Evolutionary conservation across 2,113 vertebrate species (phyloP).

Genomic region (Galemys pyrenaicus): DNA sequence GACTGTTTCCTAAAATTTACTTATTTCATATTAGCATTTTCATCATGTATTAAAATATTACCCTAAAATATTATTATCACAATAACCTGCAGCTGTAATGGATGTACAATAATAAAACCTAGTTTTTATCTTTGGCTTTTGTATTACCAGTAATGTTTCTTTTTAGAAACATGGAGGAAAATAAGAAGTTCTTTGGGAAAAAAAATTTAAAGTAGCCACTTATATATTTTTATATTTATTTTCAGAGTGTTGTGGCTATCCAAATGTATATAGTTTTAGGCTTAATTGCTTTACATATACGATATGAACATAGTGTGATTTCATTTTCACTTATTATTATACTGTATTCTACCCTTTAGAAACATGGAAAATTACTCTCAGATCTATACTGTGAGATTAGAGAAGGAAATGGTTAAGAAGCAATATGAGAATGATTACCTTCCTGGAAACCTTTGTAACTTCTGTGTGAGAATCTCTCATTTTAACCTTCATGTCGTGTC

Average conservation of each 20-base stretch:
- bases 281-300: slow-evolving; percentile 54
- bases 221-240: slow-evolving; percentile 67
- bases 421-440: slow-evolving; percentile 63
- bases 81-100: background rate
- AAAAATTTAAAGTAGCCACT: background rate
- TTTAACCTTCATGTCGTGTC: slow-evolving; percentile 69
- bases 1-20: slow-evolving; percentile 5
- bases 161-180: background rate
- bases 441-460: slow-evolving; percentile 55
- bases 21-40: slow-evolving; percentile 28
- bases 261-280: background rate
- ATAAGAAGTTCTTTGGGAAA: slow-evolving; percentile 32
- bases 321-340: slow-evolving; percentile 50
- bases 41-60: background rate
- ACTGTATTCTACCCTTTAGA: slow-evolving; percentile 29
- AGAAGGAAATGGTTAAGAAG: slow-evolving; percentile 62
- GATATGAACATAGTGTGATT: slow-evolving; percentile 36
- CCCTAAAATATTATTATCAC: background rate
- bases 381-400: slow-evolving; percentile 19
- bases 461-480: slow-evolving; percentile 61
- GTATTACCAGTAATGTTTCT: background rate
- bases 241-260: slow-evolving; percentile 37
- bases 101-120: background rate
- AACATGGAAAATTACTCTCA: slow-evolving; percentile 48
- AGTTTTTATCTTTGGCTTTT: slow-evolving; percentile 36